Evolutionary conservation across 2,888 invertebrate species (phyloP).

Genomic region (Isoperla grammatica): DNA sequence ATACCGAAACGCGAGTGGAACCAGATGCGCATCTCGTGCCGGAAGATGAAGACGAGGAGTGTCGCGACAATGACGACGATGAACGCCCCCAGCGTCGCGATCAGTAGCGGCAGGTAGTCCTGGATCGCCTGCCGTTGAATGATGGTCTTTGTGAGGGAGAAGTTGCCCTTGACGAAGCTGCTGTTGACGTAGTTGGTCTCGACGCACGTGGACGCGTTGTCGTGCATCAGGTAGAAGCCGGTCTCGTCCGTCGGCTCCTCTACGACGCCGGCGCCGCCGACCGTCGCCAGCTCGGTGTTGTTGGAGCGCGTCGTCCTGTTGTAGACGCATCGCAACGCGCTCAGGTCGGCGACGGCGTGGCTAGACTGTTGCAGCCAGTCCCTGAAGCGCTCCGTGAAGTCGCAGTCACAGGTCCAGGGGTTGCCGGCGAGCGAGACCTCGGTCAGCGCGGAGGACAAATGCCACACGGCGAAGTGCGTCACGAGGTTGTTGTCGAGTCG

Average conservation of each 20-base stretch:
- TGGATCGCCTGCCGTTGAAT: conserved; percentile 65
- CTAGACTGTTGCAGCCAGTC: conserved; percentile 68
- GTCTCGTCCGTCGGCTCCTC: conserved; percentile 46
- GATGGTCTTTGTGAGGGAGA: conserved; percentile 63
- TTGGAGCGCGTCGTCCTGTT: conserved; percentile 41
- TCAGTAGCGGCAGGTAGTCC: conserved; percentile 68
- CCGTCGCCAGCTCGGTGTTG: conserved; percentile 44
- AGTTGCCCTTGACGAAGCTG: conserved; percentile 65
- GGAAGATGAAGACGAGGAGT: conserved; percentile 65
- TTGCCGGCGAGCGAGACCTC: conserved; percentile 64
- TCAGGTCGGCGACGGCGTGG: conserved; percentile 57
- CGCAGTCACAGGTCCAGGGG: conserved; percentile 80
- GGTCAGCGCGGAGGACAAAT: conserved; percentile 57
- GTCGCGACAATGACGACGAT: conserved; percentile 61
- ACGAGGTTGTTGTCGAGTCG: conserved; percentile 68
- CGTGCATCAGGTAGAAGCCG: conserved; percentile 41
- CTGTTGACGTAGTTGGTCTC: conserved; percentile 56
- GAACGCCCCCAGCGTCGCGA: conserved; percentile 63
- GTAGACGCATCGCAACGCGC: conserved; percentile 60
- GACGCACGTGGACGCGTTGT: conserved; percentile 58
- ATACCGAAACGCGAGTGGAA: conserved; percentile 76
- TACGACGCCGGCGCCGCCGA: conserved; percentile 51
- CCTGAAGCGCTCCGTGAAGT: conserved; percentile 66
- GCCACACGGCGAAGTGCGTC: conserved; percentile 64
- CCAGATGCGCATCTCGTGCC: conserved; percentile 77